Conservation (phyloP, 2,797 vertebrate species). For the Alauda arvensis region DNA sequence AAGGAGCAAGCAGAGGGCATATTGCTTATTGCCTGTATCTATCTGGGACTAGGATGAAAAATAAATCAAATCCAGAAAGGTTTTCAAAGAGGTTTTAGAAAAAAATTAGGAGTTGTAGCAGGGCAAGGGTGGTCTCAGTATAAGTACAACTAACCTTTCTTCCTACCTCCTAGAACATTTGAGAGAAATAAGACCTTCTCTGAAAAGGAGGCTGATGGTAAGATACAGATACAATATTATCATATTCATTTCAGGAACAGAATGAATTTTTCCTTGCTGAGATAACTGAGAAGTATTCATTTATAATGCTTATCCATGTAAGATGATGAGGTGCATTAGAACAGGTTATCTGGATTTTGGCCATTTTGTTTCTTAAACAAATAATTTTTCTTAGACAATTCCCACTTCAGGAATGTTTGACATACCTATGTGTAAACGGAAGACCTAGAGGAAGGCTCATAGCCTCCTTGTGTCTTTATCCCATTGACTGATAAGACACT, state of each 20-base stretch:
- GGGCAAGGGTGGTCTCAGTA: background rate
- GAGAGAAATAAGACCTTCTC: background rate
- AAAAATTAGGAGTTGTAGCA: background rate
- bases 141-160: background rate
- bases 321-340: background rate
- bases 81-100: conserved; percentile 13
- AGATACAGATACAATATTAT: background rate
- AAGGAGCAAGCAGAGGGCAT: conserved; percentile 57
- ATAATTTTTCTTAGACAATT: background rate
- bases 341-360: background rate
- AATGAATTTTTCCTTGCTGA: background rate
- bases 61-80: conserved; percentile 52
- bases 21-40: conserved; percentile 58
- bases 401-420: background rate
- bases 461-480: background rate
- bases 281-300: background rate
- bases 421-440: background rate
- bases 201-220: background rate
- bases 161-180: background rate
- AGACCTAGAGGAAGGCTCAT: background rate
- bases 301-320: background rate
- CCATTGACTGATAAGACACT: background rate
- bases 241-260: background rate
- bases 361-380: background rate
- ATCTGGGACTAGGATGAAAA: conserved; percentile 35